Conservation (phyloP, 2,888 invertebrate genomes). For the Drosophila parthenogenetica region DNA sequence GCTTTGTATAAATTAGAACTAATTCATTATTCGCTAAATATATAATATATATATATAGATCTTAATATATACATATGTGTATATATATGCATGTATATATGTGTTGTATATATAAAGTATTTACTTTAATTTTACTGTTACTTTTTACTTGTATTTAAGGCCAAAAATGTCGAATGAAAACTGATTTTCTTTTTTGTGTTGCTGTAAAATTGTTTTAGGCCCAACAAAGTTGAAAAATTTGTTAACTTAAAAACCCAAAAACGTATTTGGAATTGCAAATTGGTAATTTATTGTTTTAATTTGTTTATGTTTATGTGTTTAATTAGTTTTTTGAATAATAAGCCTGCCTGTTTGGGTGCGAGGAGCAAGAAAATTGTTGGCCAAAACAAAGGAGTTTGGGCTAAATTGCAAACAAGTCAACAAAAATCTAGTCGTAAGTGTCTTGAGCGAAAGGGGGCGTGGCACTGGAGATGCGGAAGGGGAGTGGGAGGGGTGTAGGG, state of each 20-base stretch:
- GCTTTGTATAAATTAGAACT: conserved; percentile 74
- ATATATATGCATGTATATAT: conserved; percentile 62
- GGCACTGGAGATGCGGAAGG: neutral
- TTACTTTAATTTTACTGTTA: conserved; percentile 31
- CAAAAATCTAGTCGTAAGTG: conserved; percentile 39
- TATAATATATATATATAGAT: conserved; percentile 46
- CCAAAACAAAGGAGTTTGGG: conserved; percentile 32
- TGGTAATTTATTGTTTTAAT: conserved; percentile 66
- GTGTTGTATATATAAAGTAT: conserved; percentile 61
- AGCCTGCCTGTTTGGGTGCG: conserved; percentile 45
- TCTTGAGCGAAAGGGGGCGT: neutral
- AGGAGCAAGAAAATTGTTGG: neutral
- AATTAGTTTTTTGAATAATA: conserved; percentile 59
- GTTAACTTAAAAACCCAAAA: conserved; percentile 12
- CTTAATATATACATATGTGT: conserved; percentile 47
- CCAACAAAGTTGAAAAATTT: conserved; percentile 14
- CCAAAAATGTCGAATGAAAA: conserved; percentile 80
- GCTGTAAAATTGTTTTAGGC: conserved; percentile 13
- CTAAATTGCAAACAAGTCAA: conserved; percentile 42
- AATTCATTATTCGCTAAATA: conserved; percentile 54
- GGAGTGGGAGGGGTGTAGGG: conserved; percentile 1
- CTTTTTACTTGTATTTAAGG: conserved; percentile 64
- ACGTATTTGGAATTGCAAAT: conserved; percentile 63
- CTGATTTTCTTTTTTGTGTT: conserved; percentile 17
- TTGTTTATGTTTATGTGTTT: conserved; percentile 44